Evolutionary conservation across 2,113 vertebrate species (phyloP).

Genomic region (Deroptyus accipitrinus): DNA sequence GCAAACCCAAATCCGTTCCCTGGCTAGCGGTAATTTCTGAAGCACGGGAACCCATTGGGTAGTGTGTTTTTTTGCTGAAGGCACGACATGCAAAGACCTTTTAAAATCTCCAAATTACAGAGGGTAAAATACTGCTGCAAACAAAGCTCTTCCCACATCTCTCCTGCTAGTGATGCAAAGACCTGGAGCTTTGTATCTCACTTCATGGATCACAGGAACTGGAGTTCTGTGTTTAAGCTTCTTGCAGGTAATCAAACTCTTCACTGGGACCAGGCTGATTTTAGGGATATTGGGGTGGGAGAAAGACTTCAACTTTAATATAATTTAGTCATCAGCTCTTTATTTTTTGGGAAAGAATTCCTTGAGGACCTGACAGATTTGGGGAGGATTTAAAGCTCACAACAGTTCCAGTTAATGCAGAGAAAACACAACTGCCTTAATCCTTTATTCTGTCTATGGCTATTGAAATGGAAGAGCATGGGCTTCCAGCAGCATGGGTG

Average conservation of each 20-base stretch:
- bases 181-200: slow-evolving; percentile 15
- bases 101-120: slow-evolving; percentile 24
- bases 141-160: not conserved
- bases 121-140: not conserved
- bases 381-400: not conserved
- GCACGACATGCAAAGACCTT: not conserved
- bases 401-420: not conserved
- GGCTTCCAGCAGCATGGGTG: not conserved
- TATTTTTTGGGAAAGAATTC: not conserved
- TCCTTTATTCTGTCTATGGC: not conserved
- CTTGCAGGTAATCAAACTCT: slow-evolving; percentile 71
- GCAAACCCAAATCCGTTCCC: slow-evolving; percentile 9
- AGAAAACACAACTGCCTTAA: not conserved
- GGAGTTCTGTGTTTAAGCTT: slow-evolving; percentile 61
- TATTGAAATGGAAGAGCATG: not conserved
- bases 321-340: not conserved
- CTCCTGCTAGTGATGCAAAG: slow-evolving; percentile 37
- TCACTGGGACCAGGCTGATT: not conserved
- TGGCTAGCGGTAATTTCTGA: not conserved
- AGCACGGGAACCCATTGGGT: slow-evolving; percentile 37
- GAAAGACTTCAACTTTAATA: not conserved
- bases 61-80: not conserved
- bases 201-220: slow-evolving; percentile 56
- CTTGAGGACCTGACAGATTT: not conserved
- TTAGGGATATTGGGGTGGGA: not conserved